phyloP scores from a whole-genome alignment of 1,140 invertebrate species.

The Drosophila melanica region DNA sequence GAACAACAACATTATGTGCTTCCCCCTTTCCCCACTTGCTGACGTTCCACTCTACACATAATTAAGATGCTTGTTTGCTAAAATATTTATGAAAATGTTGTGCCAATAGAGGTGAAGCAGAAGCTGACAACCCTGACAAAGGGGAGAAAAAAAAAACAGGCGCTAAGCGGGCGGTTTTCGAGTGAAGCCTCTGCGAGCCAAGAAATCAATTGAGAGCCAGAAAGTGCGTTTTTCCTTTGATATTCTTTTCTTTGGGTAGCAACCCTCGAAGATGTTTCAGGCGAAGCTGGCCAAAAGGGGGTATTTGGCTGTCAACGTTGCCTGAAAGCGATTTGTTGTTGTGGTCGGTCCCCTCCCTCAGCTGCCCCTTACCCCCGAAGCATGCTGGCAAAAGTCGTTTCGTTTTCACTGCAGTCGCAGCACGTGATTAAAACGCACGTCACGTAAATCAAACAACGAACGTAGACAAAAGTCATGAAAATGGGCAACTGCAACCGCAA shows the following conservation, averaged over 20 bases:
- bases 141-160: slow-evolving; percentile 18
- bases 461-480: slow-evolving; percentile 37
- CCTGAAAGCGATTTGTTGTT: slow-evolving; percentile 61
- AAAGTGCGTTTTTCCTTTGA: slow-evolving; percentile 18
- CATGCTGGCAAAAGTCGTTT: slow-evolving; percentile 18
- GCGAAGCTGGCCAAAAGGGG: neutral
- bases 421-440: slow-evolving; percentile 60
- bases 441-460: slow-evolving; percentile 70
- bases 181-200: slow-evolving; percentile 23
- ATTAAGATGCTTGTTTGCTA: slow-evolving; percentile 18
- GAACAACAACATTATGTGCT: slow-evolving; percentile 35
- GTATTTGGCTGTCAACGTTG: slow-evolving; percentile 53
- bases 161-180: slow-evolving; percentile 27
- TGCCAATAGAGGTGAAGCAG: slow-evolving; percentile 45
- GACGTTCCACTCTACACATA: neutral
- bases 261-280: slow-evolving; percentile 49
- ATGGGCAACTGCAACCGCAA: slow-evolving; percentile 37
- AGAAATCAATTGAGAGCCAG: slow-evolving; percentile 53
- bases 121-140: slow-evolving; percentile 26
- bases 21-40: neutral
- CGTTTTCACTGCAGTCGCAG: slow-evolving; percentile 38
- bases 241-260: slow-evolving; percentile 16
- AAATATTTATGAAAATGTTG: slow-evolving; percentile 66
- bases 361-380: neutral
- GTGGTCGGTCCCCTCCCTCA: slow-evolving; percentile 16